Evolutionary conservation across 2,888 invertebrate genomes (phyloP).

Genomic region (Oasisia sp.): DNA sequence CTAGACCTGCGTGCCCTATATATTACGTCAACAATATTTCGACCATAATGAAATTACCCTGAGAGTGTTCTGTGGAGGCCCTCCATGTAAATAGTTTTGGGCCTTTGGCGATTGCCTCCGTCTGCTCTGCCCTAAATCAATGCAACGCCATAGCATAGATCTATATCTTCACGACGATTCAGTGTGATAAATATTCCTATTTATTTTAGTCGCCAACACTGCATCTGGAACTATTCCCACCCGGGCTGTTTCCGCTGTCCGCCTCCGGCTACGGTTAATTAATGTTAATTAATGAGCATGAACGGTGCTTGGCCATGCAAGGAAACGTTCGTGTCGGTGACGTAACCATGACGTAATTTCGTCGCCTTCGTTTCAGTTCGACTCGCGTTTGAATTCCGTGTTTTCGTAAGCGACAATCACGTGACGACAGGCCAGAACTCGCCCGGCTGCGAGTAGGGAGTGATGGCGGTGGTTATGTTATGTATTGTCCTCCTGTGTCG

Average conservation of each 20-base stretch:
- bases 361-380: not conserved
- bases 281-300: constrained; percentile 13
- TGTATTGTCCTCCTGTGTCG: not conserved
- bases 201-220: not conserved
- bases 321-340: not conserved
- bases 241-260: not conserved
- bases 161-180: too few relatives aligned
- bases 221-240: not conserved
- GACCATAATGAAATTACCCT: too few relatives aligned
- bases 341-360: not conserved
- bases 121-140: too few relatives aligned
- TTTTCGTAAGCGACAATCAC: constrained; percentile 13
- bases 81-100: too few relatives aligned
- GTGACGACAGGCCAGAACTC: not conserved
- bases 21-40: too few relatives aligned
- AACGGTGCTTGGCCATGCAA: not conserved
- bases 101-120: too few relatives aligned
- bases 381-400: constrained; percentile 17
- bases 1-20: too few relatives aligned
- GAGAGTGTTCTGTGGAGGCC: too few relatives aligned
- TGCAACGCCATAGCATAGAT: too few relatives aligned
- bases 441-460: not conserved
- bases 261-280: constrained; percentile 10
- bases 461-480: not conserved
- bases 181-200: not conserved